Evolutionary conservation across 2,888 invertebrate genomes (phyloP), one percentile per base, ranked within the genome.

Genomic region (Drosophila mercatorum): DNA sequence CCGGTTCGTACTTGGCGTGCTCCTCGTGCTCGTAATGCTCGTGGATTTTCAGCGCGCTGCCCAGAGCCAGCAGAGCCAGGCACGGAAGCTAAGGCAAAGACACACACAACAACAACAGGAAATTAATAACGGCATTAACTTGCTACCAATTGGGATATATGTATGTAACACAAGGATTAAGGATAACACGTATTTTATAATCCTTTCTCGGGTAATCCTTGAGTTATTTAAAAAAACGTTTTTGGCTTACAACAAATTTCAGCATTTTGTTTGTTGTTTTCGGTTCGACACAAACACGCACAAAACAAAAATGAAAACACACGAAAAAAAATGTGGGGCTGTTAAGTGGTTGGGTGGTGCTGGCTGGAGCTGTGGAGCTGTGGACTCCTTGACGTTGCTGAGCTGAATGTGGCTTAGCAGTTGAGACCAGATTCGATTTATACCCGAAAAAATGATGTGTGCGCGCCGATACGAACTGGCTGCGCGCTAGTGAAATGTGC

Each of bases 361-460:
- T 49, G 31, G 40, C 62, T 17, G 17, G 17, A 17, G 17, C 17
- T 22, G 22, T 49, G 31, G 59, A 83, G 85, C 80, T 88, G 81
- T 62, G 60, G 68, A 67, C 89, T 82, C 89, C 82, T 86, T 83
- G 88, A 86, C 89, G 90, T 72, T 83, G 79, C 71, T 81, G 79
- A 74, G 88, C 83, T 89, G 92, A 92, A 91, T 92, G 92, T 91
- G 89, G 81, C 88, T 84, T 67, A 75, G 65, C 65, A 70, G 76
- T 83, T 89, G 90, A 80, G 91, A 89, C 92, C 91, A 92, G 92
- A 92, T 92, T 90, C 90, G 92, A 92, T 92, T 92, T 92, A 92
- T 92, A 92, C 91, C 89, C 78, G 56, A 76, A 75, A 75, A 71
- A 60, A 34, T 53, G 49, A 43, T 62, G 66, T 61, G 76, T 31